Evolutionary conservation across 2,797 vertebrate genomes (phyloP).

Genomic region (Malacoctenus gilli): DNA sequence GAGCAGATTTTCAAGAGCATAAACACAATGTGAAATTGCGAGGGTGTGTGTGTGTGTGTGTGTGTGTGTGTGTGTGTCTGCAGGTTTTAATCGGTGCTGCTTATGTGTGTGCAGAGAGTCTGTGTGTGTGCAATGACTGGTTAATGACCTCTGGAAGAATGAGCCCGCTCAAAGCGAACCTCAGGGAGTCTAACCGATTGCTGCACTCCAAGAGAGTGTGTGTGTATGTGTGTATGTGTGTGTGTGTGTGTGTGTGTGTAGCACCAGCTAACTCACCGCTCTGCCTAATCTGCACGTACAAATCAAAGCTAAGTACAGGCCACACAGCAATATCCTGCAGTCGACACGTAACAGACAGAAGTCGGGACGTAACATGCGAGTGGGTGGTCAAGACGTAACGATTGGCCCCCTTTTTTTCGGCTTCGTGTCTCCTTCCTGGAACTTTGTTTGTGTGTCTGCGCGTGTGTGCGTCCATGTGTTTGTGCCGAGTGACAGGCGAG

Average conservation of each 20-base stretch:
- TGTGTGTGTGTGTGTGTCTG: constrained; percentile 4
- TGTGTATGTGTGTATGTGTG: constrained; percentile 14
- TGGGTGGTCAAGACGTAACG: constrained; percentile 15
- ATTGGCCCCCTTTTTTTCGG: constrained; percentile 1
- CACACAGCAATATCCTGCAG: constrained; percentile 31
- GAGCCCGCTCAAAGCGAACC: constrained; percentile 73
- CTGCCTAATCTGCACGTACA: constrained; percentile 57
- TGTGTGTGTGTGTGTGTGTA: constrained; percentile 19
- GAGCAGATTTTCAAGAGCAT: constrained; percentile 59
- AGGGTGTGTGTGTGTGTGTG: constrained; percentile 24
- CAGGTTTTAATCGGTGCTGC: neutral
- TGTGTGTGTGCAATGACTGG: constrained; percentile 33
- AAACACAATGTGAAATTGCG: constrained; percentile 28
- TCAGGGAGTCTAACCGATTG: constrained; percentile 62
- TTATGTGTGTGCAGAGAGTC: constrained; percentile 17
- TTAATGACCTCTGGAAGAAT: constrained; percentile 74
- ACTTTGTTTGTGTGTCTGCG: no score
- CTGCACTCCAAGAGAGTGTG: constrained; percentile 11
- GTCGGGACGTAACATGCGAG: constrained; percentile 8
- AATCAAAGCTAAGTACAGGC: constrained; percentile 60
- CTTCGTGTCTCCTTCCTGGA: neutral
- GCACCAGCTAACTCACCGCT: constrained; percentile 48
- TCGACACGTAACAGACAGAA: constrained; percentile 19
- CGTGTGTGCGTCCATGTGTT: constrained; percentile 12
- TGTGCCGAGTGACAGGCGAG: neutral